Base-by-base conservation (phyloP, 2,797 vertebrate species). In the Gila robusta region DNA sequence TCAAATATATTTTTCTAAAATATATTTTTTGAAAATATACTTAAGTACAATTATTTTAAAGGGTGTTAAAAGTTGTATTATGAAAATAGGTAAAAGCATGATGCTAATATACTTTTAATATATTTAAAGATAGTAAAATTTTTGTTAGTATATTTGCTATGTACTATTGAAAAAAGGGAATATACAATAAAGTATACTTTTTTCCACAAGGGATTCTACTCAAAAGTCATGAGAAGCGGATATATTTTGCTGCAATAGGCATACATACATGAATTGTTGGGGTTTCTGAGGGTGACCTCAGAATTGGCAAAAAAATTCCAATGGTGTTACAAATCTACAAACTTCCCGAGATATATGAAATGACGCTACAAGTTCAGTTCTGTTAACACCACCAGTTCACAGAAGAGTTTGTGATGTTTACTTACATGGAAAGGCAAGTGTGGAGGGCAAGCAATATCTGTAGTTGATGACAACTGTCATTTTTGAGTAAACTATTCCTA, bases 371-470 rank as follows among this genome's bases (percentile, higher is more conserved):
- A 21, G 8, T 59, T 54, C 32, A 59, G 35, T 59, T 62, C 3
- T 59, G 56, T 17, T 11, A 23, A 35, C 21, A n/a, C 35, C 54
- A 62, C 2, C 14, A 79, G 9, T 79, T 44, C 37, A 80, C 10
- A 67, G 26, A 67, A 35, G 10, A 49, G 26, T 74, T 49, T 52
- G 44, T 74, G 39, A 72, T 72, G 69, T 71, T 71, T n/a, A n/a
- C 37, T n/a, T 28, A 1, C 5, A 62, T 37, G 4, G 3, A 56
- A 54, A 77, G 49, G 12, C 59, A 56, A 16, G 17, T 54, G 10
- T 77, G 21, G 11, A 7, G 35, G 12, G 52, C 21, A 39, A 41
- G 7, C 35, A n/a, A 9, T 37, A 17, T 35, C 26, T 3, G 1
- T 76, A 52, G 9, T 56, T 56, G 28, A 76, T 52, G 73, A 76